A percentile compares a stretch with the other conserved stretches of the same genome.
phyloP scores from a whole-genome alignment of 2,113 vertebrate genomes.

The Prietella phreatophila region DNA sequence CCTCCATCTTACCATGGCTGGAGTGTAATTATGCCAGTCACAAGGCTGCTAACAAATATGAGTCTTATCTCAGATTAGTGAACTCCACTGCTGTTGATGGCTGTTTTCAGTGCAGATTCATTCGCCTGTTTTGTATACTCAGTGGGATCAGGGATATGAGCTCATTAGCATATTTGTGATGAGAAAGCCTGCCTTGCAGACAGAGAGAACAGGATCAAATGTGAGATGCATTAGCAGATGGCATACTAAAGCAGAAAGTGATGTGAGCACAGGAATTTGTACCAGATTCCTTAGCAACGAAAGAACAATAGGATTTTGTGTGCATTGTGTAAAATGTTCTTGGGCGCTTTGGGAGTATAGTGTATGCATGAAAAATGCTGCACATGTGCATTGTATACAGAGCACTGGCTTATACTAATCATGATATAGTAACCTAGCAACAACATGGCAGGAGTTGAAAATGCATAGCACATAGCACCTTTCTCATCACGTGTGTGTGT shows the following conservation, averaged over 20 bases:
- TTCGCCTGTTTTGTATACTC: conserved; percentile 55
- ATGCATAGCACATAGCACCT: conserved; percentile 37
- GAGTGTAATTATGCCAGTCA: conserved; percentile 69
- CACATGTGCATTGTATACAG: conserved; percentile 22
- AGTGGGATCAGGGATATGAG: conserved; percentile 42
- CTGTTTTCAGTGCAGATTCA: conserved; percentile 47
- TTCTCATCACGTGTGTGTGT: neutral
- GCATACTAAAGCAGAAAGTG: conserved; percentile 55
- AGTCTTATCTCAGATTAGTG: conserved; percentile 60
- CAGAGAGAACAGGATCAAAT: conserved; percentile 43
- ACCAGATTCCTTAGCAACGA: conserved; percentile 35
- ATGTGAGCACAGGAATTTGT: conserved; percentile 52
- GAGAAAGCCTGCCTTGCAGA: conserved; percentile 48
- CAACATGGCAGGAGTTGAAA: conserved; percentile 46
- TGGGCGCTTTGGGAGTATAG: neutral
- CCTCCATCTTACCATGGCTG: conserved; percentile 53
- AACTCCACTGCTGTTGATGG: conserved; percentile 59
- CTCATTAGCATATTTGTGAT: conserved; percentile 55
- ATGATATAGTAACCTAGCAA: conserved; percentile 54
- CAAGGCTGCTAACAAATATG: conserved; percentile 58
- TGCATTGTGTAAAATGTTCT: conserved; percentile 23
- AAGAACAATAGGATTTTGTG: neutral
- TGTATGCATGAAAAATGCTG: conserved; percentile 22
- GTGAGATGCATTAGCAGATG: conserved; percentile 61
- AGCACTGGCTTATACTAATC: conserved; percentile 20